These are phyloP conservation scores for Zalophus californianus DNA, from an alignment of 2,797 vertebrate species.

Conservation along the genomic window DNA sequence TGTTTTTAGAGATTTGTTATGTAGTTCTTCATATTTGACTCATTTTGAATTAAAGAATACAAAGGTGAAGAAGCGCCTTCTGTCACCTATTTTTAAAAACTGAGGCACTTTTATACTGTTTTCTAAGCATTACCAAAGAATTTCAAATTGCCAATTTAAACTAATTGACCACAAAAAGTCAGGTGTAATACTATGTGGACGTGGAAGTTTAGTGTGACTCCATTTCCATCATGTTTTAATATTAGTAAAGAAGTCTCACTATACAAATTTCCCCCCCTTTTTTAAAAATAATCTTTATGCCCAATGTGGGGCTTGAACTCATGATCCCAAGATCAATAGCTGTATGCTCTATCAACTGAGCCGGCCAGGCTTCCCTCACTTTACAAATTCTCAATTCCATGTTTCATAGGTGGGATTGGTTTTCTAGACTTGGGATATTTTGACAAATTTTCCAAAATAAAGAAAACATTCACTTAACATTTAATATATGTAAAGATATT, in stretches of 20 bases:
- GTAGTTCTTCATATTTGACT: not conserved
- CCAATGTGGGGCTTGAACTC: not conserved
- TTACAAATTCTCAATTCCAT: not conserved
- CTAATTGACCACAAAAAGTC: not conserved
- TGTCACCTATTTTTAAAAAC: not conserved
- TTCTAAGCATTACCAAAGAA: not conserved
- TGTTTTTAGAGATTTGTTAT: not conserved
- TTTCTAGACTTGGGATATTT: constrained; percentile 14
- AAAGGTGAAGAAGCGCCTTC: not conserved
- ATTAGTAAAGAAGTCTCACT: not conserved
- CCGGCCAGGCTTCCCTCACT: not conserved
- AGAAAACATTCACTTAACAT: not conserved
- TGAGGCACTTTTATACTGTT: not conserved
- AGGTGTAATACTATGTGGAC: not conserved
- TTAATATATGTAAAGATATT: not conserved
- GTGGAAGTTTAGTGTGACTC: not conserved
- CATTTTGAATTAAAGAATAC: constrained; percentile 28
- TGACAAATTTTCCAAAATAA: constrained; percentile 23
- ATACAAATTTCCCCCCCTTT: not conserved
- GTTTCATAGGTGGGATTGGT: not conserved
- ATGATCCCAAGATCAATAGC: not conserved
- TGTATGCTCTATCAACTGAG: not conserved
- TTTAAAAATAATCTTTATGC: not conserved
- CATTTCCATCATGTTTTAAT: not conserved
- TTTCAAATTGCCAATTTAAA: not conserved